Conservation (phyloP, 2,888 invertebrate species). For the Muscina levida region DNA sequence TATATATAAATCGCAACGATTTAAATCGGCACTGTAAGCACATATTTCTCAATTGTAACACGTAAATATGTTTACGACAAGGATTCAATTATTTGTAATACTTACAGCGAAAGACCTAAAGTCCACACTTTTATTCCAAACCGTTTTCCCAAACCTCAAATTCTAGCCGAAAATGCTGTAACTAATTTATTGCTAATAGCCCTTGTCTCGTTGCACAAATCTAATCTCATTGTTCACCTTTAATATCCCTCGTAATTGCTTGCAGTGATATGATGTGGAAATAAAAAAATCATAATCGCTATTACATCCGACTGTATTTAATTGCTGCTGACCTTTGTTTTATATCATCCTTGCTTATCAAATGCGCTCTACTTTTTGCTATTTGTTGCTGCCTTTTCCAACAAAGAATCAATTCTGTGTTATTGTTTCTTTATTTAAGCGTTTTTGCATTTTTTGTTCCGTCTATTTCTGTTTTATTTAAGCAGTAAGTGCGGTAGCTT, state of each 20-base stretch:
- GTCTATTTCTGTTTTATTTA: conserved; percentile 4
- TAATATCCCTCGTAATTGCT: neutral
- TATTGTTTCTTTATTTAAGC: conserved; percentile 34
- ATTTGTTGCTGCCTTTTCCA: conserved; percentile 14
- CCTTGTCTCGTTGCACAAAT: too few relatives aligned
- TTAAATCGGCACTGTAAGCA: too few relatives aligned
- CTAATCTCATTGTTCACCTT: too few relatives aligned
- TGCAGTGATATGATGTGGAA: neutral
- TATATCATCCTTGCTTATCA: conserved; percentile 15
- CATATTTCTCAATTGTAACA: too few relatives aligned
- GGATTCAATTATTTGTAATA: too few relatives aligned
- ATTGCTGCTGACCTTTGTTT: conserved; percentile 24
- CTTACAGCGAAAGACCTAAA: too few relatives aligned
- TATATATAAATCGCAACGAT: too few relatives aligned
- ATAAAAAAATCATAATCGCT: neutral
- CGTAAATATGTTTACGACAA: too few relatives aligned
- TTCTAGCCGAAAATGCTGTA: too few relatives aligned
- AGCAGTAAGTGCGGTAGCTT: conserved; percentile 19
- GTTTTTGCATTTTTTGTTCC: conserved; percentile 23
- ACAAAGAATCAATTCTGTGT: conserved; percentile 19
- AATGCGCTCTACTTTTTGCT: conserved; percentile 18
- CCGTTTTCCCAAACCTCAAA: too few relatives aligned
- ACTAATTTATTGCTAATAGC: too few relatives aligned
- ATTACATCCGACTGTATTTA: neutral
- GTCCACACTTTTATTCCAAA: too few relatives aligned